A percentile compares a stretch with the other conserved stretches of the same genome.
phyloP scores from a whole-genome alignment of 1,140 invertebrate species.

The Micrasema minimum region DNA sequence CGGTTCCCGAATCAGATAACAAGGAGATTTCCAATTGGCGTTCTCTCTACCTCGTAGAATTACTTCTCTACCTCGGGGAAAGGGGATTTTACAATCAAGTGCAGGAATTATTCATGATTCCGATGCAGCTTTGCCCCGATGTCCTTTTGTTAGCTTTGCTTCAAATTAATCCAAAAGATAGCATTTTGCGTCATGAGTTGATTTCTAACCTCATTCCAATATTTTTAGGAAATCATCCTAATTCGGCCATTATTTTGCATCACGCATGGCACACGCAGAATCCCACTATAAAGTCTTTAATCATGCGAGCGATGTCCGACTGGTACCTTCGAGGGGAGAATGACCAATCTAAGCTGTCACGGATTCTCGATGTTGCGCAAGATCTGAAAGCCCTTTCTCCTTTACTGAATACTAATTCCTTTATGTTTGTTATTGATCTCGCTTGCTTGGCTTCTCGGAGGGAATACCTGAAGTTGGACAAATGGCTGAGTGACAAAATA shows the following conservation, averaged over 20 bases:
- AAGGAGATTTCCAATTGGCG: slow-evolving; percentile 93
- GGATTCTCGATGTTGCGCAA: slow-evolving; percentile 97
- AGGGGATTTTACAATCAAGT: slow-evolving; percentile 83
- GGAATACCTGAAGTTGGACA: slow-evolving; percentile 98
- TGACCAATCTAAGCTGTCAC: slow-evolving; percentile 91
- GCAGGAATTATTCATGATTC: slow-evolving; percentile 92
- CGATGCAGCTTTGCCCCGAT: slow-evolving; percentile 93
- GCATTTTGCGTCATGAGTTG: slow-evolving; percentile 84
- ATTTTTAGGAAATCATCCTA: slow-evolving; percentile 94
- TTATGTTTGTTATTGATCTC: slow-evolving; percentile 97
- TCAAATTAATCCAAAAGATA: slow-evolving; percentile 83
- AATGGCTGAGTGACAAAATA: slow-evolving; percentile 98
- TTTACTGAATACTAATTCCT: slow-evolving; percentile 92
- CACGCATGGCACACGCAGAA: slow-evolving; percentile 90
- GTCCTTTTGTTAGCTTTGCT: slow-evolving; percentile 88
- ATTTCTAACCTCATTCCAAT: slow-evolving; percentile 87
- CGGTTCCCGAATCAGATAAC: slow-evolving; percentile 90
- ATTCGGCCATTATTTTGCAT: slow-evolving; percentile 91
- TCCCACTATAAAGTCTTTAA: slow-evolving; percentile 81
- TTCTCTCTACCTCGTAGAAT: slow-evolving; percentile 90
- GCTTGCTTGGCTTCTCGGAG: slow-evolving; percentile 95
- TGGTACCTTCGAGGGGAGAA: slow-evolving; percentile 93
- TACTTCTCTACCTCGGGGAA: slow-evolving; percentile 87
- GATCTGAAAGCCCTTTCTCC: slow-evolving; percentile 95
- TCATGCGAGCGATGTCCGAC: slow-evolving; percentile 97